Evolutionary conservation across 2,113 vertebrate species (phyloP).

Genomic region (Vicugna pacos): DNA sequence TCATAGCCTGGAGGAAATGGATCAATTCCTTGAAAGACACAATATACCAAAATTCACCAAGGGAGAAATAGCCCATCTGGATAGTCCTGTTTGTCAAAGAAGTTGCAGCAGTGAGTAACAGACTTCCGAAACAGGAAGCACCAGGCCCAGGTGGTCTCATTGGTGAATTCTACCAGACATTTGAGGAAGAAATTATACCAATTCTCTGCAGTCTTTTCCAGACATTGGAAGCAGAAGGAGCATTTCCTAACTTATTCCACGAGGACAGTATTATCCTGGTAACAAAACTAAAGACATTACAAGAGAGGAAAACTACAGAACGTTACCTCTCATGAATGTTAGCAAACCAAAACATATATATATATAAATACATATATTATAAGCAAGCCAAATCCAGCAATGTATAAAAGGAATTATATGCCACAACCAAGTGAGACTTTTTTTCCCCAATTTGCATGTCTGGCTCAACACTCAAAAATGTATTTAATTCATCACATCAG

Average conservation of each 20-base stretch:
- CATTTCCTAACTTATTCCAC: background rate
- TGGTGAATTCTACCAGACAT: background rate
- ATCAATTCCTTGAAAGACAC: background rate
- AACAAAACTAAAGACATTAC: background rate
- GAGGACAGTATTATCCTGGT: background rate
- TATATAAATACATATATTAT: no score
- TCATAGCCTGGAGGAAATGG: background rate
- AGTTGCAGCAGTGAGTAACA: background rate
- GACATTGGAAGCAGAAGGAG: background rate
- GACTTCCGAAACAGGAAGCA: background rate
- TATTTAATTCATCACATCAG: background rate
- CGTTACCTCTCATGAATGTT: background rate
- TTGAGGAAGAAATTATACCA: background rate
- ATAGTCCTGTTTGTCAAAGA: background rate
- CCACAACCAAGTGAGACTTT: background rate
- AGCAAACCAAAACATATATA: background rate
- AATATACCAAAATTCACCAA: background rate
- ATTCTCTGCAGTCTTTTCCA: background rate
- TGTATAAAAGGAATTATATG: background rate
- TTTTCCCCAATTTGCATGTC: background rate
- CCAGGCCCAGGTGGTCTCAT: background rate
- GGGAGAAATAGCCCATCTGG: background rate
- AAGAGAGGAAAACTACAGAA: background rate
- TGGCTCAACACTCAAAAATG: background rate
- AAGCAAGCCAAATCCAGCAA: background rate